Conservation (phyloP, 2,113 vertebrate genomes). For the Rynchops niger region DNA sequence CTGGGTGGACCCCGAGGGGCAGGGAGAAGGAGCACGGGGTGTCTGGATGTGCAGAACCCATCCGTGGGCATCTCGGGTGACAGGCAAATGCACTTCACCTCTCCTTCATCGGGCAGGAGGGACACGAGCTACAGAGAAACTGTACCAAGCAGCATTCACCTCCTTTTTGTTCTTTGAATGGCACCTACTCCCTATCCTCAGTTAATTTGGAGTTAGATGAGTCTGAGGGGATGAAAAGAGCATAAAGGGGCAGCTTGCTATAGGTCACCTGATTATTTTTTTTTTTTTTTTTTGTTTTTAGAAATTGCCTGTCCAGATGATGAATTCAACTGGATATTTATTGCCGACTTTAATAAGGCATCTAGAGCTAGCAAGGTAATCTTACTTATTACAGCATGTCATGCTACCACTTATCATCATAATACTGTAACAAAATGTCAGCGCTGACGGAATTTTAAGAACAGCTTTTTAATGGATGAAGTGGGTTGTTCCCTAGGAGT, state of each 20-base stretch:
- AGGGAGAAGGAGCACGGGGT: background rate
- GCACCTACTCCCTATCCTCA: background rate
- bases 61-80: background rate
- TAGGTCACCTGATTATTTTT: background rate
- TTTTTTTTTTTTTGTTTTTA: background rate
- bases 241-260: background rate
- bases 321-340: conserved; percentile 50
- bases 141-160: background rate
- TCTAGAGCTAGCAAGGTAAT: conserved; percentile 30
- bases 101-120: background rate
- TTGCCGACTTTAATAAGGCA: conserved; percentile 43
- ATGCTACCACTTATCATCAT: conserved; percentile 48
- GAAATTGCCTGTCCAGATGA: conserved; percentile 51
- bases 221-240: background rate
- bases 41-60: background rate
- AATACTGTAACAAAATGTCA: conserved; percentile 26
- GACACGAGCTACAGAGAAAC: background rate
- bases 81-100: background rate
- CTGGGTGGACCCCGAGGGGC: rapidly evolving
- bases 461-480: conserved; percentile 1
- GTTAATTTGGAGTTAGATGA: background rate
- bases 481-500: background rate
- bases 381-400: conserved; percentile 41
- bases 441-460: conserved; percentile 1
- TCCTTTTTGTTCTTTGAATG: background rate